A percentile compares a stretch with the other conserved stretches of the same genome.
Conservation (phyloP, 2,113 vertebrate genomes). For the Mellivora capensis region DNA sequence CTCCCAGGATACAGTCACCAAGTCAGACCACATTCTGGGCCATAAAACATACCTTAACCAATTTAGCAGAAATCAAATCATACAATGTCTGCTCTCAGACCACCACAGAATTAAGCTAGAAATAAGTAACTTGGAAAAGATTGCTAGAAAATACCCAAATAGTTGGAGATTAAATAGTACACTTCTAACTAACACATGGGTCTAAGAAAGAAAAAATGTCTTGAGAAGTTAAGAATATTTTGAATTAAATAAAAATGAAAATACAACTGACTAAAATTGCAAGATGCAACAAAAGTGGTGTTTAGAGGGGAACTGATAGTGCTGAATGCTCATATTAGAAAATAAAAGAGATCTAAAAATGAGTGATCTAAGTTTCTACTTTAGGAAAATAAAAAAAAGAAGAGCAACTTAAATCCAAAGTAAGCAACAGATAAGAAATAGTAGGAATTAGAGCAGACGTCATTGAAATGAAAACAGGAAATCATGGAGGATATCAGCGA, state of each 20-base stretch:
- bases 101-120: background rate
- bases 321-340: background rate
- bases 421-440: background rate
- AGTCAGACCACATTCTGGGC: background rate
- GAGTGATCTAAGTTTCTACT: background rate
- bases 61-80: background rate
- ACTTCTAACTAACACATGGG: background rate
- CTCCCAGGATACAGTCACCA: background rate
- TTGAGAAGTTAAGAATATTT: background rate
- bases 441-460: background rate
- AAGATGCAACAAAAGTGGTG: background rate
- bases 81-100: background rate
- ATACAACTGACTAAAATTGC: background rate
- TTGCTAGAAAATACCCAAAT: background rate
- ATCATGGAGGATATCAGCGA: background rate
- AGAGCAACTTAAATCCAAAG: background rate
- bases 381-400: background rate
- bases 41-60: background rate
- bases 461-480: background rate
- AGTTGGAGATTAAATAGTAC: background rate
- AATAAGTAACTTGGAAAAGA: background rate
- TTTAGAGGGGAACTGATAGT: background rate
- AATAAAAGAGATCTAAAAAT: background rate
- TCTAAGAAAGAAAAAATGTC: background rate
- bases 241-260: background rate